These are phyloP conservation scores for Marcusenius ussheri DNA, from an alignment of 2,113 vertebrate species.

Conservation along the genomic window DNA sequence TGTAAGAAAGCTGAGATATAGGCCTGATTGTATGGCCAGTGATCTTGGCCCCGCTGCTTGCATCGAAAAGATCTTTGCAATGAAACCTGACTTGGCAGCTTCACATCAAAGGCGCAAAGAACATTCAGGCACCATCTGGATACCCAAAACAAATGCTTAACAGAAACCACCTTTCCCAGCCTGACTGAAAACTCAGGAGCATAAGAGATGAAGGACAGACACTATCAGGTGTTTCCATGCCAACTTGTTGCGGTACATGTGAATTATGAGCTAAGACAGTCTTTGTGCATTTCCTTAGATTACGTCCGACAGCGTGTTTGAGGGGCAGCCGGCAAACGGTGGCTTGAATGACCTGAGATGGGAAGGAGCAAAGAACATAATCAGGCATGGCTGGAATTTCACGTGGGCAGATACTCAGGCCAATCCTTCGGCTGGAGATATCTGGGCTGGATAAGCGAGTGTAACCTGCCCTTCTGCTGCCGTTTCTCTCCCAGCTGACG, in stretches of 20 bases:
- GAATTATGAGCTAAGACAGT: not conserved
- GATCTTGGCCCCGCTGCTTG: not conserved
- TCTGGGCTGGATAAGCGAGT: not conserved
- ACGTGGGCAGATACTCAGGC: not conserved
- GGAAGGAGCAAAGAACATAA: not conserved
- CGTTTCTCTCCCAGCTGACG: not conserved
- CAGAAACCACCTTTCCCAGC: not conserved
- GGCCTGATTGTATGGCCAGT: not conserved
- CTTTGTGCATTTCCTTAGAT: not conserved
- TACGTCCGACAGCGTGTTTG: not conserved
- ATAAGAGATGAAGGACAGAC: not conserved
- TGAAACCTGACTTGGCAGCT: not conserved
- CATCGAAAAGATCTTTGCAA: not conserved
- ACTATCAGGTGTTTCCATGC: not conserved
- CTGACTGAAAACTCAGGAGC: not conserved
- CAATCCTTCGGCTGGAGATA: not conserved
- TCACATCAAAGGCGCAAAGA: not conserved
- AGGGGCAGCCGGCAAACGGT: not conserved
- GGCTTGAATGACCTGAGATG: not conserved
- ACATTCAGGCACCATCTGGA: not conserved
- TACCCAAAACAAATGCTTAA: not conserved
- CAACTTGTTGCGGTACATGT: not conserved
- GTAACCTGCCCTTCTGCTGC: not conserved
- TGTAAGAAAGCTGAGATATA: not conserved
- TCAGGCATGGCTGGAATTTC: not conserved